Percentiles rank a stretch among this genome's conserved stretches.
phyloP scores from a whole-genome alignment of 2,888 invertebrate species.

The Nesidiocoris tenuis region DNA sequence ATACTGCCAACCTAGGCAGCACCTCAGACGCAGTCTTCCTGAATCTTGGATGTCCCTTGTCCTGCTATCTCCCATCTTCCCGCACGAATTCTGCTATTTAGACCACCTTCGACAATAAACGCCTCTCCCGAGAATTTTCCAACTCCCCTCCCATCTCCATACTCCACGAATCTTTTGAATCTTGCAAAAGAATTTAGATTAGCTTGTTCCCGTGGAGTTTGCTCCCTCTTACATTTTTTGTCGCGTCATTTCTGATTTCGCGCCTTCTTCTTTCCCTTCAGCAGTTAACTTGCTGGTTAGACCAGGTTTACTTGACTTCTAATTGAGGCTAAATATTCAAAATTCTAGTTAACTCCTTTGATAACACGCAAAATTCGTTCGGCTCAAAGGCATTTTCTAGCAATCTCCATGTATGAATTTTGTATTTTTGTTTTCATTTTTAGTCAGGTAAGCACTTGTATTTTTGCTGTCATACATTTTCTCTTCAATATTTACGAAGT shows the following conservation, averaged over 20 bases:
- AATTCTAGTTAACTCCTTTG: background rate
- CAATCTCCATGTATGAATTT: too few relatives aligned
- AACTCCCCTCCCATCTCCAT: constrained; percentile 6
- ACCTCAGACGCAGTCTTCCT: constrained; percentile 23
- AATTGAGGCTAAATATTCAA: constrained; percentile 31
- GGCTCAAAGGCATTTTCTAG: too few relatives aligned
- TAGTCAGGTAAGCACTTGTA: too few relatives aligned
- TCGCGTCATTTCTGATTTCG: too few relatives aligned
- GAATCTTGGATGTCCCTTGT: constrained; percentile 33
- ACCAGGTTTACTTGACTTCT: constrained; percentile 24
- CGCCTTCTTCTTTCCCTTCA: background rate
- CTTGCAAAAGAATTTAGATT: constrained; percentile 42
- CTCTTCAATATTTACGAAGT: too few relatives aligned
- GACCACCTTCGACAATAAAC: constrained; percentile 42
- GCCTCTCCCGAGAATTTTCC: constrained; percentile 38
- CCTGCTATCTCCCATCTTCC: constrained; percentile 6
- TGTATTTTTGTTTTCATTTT: too few relatives aligned
- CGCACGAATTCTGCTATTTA: constrained; percentile 38
- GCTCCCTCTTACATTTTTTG: constrained; percentile 1
- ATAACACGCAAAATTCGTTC: too few relatives aligned
- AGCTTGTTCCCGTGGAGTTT: constrained; percentile 24
- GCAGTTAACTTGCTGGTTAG: constrained; percentile 1
- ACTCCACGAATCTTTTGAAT: constrained; percentile 35
- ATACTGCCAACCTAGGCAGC: background rate
- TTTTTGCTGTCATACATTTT: too few relatives aligned